A percentile compares a stretch with the other conserved stretches of the same genome.
These are phyloP conservation scores for Rhagonycha lutea DNA, from an alignment of 2,888 invertebrate species.

Conservation along the genomic window DNA sequence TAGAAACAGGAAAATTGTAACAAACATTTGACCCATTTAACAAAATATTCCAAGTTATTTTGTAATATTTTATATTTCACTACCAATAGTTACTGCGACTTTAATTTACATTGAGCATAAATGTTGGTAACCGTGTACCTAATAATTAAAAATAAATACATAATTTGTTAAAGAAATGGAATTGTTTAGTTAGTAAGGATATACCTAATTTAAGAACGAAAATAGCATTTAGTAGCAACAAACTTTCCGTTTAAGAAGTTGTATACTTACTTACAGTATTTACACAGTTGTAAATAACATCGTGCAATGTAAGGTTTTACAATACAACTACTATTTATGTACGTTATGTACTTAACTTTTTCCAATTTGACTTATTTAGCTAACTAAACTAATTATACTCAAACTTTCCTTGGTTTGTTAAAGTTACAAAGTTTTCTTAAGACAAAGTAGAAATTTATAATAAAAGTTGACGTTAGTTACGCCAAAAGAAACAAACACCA, in stretches of 20 bases:
- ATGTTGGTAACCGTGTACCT: not conserved
- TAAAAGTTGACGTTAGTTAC: not conserved
- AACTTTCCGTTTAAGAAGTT: not conserved
- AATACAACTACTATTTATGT: not conserved
- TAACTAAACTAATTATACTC: not conserved
- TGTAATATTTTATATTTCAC: too few relatives aligned
- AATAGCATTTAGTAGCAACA: not conserved
- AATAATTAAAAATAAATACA: not conserved
- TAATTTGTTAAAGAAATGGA: not conserved
- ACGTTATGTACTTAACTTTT: not conserved
- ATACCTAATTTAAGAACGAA: not conserved
- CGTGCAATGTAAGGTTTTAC: not conserved
- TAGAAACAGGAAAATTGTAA: too few relatives aligned
- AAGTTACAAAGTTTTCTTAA: not conserved
- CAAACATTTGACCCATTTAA: too few relatives aligned
- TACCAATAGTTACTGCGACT: too few relatives aligned
- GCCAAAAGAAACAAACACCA: not conserved
- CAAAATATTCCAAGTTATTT: too few relatives aligned
- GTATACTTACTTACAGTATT: not conserved
- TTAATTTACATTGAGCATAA: too few relatives aligned
- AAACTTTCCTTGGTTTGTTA: not conserved
- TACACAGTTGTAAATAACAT: not conserved
- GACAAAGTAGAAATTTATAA: not conserved
- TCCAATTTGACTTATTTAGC: constrained; percentile 1
- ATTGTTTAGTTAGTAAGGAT: not conserved